phyloP scores from a whole-genome alignment of 2,113 vertebrate species.

The Platysteira castanea region DNA sequence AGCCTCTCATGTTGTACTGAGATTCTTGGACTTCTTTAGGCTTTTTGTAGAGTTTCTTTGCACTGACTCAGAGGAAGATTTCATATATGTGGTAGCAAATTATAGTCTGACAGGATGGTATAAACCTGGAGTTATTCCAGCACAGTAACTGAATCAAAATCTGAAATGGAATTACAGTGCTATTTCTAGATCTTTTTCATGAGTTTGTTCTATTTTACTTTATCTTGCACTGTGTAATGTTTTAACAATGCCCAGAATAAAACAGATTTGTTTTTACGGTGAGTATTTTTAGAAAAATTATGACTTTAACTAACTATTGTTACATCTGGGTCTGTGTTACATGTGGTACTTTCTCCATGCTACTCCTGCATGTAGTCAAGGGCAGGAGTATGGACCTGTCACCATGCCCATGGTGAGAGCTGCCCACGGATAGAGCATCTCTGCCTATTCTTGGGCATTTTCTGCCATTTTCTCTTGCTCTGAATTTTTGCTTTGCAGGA shows the following conservation, averaged over 20 bases:
- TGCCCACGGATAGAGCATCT: neutral
- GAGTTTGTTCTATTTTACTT: neutral
- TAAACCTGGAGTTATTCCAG: neutral
- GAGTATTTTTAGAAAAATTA: slow-evolving; percentile 24
- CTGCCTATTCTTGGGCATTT: neutral
- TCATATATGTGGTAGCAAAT: neutral
- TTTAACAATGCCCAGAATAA: neutral
- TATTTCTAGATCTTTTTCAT: neutral
- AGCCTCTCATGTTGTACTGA: neutral
- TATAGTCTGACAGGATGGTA: neutral
- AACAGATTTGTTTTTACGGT: neutral
- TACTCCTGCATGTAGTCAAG: neutral
- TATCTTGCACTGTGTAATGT: neutral
- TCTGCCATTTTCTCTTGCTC: neutral
- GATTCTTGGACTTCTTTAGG: slow-evolving; percentile 15
- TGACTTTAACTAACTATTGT: slow-evolving; percentile 31
- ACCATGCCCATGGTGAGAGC: neutral
- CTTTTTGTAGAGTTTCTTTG: neutral
- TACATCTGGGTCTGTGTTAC: slow-evolving; percentile 23
- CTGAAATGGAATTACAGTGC: neutral
- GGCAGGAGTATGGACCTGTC: neutral
- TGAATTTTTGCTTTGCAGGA: neutral
- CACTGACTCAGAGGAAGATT: neutral
- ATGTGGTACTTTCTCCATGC: neutral
- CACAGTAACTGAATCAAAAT: slow-evolving; percentile 1